Conservation (phyloP, 2,113 vertebrate species). For the Pipra filicauda region DNA sequence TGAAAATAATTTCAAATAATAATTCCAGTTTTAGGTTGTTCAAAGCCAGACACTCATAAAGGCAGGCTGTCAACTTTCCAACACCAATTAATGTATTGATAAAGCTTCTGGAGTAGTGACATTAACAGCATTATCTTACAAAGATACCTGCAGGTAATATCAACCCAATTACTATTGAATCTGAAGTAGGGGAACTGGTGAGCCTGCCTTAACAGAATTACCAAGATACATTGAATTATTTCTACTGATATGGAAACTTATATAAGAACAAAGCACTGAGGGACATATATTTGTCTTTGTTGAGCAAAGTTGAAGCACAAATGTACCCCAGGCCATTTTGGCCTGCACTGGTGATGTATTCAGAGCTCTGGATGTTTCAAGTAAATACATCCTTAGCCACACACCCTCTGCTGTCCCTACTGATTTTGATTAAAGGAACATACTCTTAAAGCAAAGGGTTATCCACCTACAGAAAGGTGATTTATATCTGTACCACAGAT, state of each 20-base stretch:
- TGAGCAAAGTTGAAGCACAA: constrained; percentile 34
- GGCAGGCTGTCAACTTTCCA: constrained; percentile 1
- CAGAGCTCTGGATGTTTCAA: not conserved
- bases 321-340: constrained; percentile 38
- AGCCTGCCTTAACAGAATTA: constrained; percentile 49
- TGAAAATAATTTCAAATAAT: constrained; percentile 20
- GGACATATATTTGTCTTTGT: constrained; percentile 27
- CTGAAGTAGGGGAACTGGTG: not conserved
- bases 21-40: constrained; percentile 19
- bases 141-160: constrained; percentile 49
- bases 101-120: constrained; percentile 28
- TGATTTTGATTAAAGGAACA: not conserved
- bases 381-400: not conserved
- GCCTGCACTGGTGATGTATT: not conserved
- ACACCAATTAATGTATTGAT: constrained; percentile 47
- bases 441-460: not conserved
- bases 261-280: not conserved
- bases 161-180: constrained; percentile 57
- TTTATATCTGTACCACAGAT: not conserved
- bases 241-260: not conserved
- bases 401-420: not conserved
- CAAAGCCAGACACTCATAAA: not conserved
- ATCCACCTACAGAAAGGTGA: not conserved
- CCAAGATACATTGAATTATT: constrained; percentile 41
- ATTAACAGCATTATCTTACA: constrained; percentile 43